Percentiles rank a stretch among this genome's conserved stretches.
Evolutionary conservation across 2,888 invertebrate genomes (phyloP).

Genomic region (Branchipolynoe longqiensis): DNA sequence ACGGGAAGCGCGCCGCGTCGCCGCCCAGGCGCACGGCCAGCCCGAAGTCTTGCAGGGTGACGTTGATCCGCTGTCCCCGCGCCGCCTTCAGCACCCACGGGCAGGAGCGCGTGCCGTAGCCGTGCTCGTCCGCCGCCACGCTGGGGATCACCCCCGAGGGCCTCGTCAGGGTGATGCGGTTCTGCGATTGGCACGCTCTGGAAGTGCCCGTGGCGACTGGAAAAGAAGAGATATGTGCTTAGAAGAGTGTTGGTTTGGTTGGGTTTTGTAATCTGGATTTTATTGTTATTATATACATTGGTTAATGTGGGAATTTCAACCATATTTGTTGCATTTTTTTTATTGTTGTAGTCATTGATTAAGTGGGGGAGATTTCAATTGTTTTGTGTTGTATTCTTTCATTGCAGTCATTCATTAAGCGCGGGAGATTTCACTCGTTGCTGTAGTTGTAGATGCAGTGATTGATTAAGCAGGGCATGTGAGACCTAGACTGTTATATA

Average conservation of each 20-base stretch:
- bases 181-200: slow-evolving; percentile 8
- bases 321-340: not conserved
- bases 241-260: not conserved
- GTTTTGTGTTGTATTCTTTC: too few species aligned
- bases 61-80: slow-evolving; percentile 62
- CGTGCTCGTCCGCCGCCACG: slow-evolving; percentile 19
- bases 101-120: slow-evolving; percentile 58
- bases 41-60: slow-evolving; percentile 63
- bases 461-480: too few species aligned
- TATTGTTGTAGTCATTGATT: too few species aligned
- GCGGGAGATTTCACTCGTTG: too few species aligned
- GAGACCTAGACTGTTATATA: too few species aligned
- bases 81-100: slow-evolving; percentile 61
- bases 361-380: too few species aligned
- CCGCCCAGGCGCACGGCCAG: slow-evolving; percentile 17
- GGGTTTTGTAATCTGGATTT: too few species aligned
- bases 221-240: not conserved
- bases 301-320: not conserved
- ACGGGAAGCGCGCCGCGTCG: not conserved
- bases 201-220: slow-evolving; percentile 46
- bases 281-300: not conserved
- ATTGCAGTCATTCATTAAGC: too few species aligned
- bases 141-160: slow-evolving; percentile 34
- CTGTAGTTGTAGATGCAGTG: too few species aligned
- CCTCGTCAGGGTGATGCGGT: slow-evolving; percentile 14